Conservation (phyloP, 2,113 vertebrate species). For the Crotalus horridus region DNA sequence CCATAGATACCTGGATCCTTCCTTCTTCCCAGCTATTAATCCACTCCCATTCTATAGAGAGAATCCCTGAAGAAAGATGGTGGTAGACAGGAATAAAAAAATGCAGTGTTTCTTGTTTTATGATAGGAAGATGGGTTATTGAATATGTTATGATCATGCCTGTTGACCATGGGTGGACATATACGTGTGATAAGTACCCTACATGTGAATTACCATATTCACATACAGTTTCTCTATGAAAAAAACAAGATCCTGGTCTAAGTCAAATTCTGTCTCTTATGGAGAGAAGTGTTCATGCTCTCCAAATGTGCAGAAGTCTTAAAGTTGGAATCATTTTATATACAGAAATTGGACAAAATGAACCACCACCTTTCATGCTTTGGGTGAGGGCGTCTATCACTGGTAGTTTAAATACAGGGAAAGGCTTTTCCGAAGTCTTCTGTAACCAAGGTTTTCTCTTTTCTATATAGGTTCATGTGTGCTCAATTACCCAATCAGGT, state of each 20-base stretch:
- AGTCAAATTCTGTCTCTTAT: not conserved
- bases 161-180: not conserved
- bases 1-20: not conserved
- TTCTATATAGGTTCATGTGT: slow-evolving; percentile 88
- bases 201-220: not conserved
- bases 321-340: not conserved
- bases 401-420: not conserved
- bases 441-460: fast-evolving
- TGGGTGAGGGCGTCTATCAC: not conserved
- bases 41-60: not conserved
- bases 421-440: not conserved
- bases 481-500: slow-evolving; percentile 96
- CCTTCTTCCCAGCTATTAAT: not conserved
- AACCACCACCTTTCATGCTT: not conserved
- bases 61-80: not conserved
- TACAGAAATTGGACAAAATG: not conserved
- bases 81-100: not conserved
- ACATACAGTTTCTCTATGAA: not conserved
- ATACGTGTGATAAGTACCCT: not conserved
- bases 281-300: not conserved
- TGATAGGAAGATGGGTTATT: not conserved
- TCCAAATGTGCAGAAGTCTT: not conserved
- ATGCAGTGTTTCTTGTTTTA: not conserved
- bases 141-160: not conserved
- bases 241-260: not conserved